Base-by-base conservation (phyloP, 2,797 vertebrate species). In the Pteronotus mesoamericanus region DNA sequence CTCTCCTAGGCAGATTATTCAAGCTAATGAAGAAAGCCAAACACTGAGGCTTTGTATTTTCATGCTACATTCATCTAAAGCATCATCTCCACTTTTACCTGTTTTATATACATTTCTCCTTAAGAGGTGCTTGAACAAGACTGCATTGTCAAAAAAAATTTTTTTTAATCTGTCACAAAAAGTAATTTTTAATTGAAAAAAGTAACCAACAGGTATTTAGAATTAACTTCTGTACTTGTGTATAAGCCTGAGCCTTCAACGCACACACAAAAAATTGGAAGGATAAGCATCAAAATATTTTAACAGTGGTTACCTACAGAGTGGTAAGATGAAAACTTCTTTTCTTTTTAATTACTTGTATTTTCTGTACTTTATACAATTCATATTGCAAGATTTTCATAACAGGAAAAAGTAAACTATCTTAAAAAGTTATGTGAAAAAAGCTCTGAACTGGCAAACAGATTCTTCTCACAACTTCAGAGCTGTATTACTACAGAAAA, bases 161-260 rank as follows among this genome's bases (percentile, higher is more conserved):
- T 32, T 66, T 19, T 3, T 93, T 89, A 79, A 61, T 14, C 68
- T 48, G 12, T 74, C 64, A 91, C 69, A 86, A 61, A 96, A 91
- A 71, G 24, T 32, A 72, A 93, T n/a, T 80, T 94, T 39, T 42
- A 78, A 88, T 14, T 86, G 68, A 68, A 90, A 93, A 90, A 80
- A 59, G 3, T 55, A 92, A 79, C 42, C 46, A 77, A 87, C 2
- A 4, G 66, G 4, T 53, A 24, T 86, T 90, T 94, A 83, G 22
- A 90, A 94, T 66, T 74, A 77, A 89, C 21, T 68, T 51, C 42
- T 55, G 4, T 91, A 21, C 3, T 68, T 92, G 3, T 48, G 0
- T 53, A 18, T 66, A 86, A 77, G 46, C 18, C 32, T 92, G n/a
- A 48, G 19, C 37, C n/a, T 89, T 5, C 22, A 90, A 95, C 2